Evolutionary conservation across 2,888 invertebrate species (phyloP).

Genomic region (Oligia latruncula): DNA sequence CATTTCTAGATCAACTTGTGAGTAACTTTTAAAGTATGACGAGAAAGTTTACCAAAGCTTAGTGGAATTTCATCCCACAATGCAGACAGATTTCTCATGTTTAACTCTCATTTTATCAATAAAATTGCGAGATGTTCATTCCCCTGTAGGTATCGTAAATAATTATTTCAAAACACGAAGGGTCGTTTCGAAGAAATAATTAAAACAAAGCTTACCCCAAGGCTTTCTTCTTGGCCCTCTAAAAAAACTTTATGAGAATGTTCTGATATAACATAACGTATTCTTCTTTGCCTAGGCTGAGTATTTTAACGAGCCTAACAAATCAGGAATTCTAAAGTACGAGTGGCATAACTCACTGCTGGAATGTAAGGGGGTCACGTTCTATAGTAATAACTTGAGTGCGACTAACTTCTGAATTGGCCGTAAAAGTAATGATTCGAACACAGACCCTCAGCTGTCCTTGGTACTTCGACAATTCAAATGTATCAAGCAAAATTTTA

Average conservation of each 20-base stretch:
- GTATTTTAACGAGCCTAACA: constrained; percentile 14
- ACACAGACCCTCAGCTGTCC: constrained; percentile 15
- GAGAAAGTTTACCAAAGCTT: constrained; percentile 8
- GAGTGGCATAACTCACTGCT: constrained; percentile 12
- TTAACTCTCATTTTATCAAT: neutral
- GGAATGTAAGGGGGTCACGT: constrained; percentile 41
- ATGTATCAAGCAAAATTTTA: constrained; percentile 23
- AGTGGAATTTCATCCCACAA: neutral
- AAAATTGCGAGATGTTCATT: neutral
- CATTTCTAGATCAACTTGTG: constrained; percentile 31
- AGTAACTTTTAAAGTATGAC: constrained; percentile 30
- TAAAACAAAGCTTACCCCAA: constrained; percentile 27
- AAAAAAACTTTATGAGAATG: constrained; percentile 11
- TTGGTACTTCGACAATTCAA: constrained; percentile 20
- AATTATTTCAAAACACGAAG: constrained; percentile 36
- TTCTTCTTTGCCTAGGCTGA: neutral
- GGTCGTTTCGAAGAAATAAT: constrained; percentile 30
- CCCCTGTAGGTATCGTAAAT: constrained; percentile 7
- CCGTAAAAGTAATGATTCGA: constrained; percentile 52
- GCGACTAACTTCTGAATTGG: constrained; percentile 35
- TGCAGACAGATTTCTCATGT: neutral
- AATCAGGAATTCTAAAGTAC: constrained; percentile 25
- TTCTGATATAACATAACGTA: neutral
- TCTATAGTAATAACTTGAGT: constrained; percentile 46
- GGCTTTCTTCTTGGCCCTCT: neutral